These are phyloP conservation scores for Siphamia tubifer DNA, from an alignment of 2,113 vertebrate genomes.

Conservation along the genomic window DNA sequence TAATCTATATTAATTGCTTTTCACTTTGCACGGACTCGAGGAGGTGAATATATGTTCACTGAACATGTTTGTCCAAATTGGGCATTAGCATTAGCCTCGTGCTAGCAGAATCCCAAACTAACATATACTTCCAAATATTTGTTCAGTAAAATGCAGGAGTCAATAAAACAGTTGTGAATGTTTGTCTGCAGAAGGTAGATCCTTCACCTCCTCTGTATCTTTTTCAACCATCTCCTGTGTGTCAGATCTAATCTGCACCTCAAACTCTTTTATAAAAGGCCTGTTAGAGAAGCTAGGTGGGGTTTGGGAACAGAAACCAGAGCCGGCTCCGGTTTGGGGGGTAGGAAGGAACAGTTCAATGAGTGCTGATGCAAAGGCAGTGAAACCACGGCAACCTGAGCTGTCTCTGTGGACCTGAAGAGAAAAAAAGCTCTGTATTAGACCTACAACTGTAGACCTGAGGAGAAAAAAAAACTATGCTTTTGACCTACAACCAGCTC, in stretches of 20 bases:
- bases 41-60: too few relatives aligned
- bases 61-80: too few relatives aligned
- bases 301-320: slow-evolving; percentile 58
- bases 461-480: too few relatives aligned
- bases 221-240: slow-evolving; percentile 4
- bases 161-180: not conserved
- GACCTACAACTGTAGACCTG: too few relatives aligned
- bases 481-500: too few relatives aligned
- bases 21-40: too few relatives aligned
- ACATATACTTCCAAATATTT: not conserved
- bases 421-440: slow-evolving; percentile 52
- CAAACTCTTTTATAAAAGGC: slow-evolving; percentile 17
- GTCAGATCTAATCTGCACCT: slow-evolving; percentile 39
- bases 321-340: slow-evolving; percentile 44
- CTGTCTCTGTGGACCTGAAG: slow-evolving; percentile 64
- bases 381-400: slow-evolving; percentile 64
- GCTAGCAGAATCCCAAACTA: too few relatives aligned
- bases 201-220: slow-evolving; percentile 13
- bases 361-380: slow-evolving; percentile 15
- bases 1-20: too few relatives aligned
- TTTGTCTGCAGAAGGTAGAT: slow-evolving; percentile 8
- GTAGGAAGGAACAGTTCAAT: slow-evolving; percentile 18
- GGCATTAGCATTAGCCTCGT: too few relatives aligned
- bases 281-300: slow-evolving; percentile 40
- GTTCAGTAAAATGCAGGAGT: too few relatives aligned